Evolutionary conservation across 1,140 invertebrate species (phyloP), one percentile per base, ranked within the genome.

Genomic region (Drosophila pallidifrons): DNA sequence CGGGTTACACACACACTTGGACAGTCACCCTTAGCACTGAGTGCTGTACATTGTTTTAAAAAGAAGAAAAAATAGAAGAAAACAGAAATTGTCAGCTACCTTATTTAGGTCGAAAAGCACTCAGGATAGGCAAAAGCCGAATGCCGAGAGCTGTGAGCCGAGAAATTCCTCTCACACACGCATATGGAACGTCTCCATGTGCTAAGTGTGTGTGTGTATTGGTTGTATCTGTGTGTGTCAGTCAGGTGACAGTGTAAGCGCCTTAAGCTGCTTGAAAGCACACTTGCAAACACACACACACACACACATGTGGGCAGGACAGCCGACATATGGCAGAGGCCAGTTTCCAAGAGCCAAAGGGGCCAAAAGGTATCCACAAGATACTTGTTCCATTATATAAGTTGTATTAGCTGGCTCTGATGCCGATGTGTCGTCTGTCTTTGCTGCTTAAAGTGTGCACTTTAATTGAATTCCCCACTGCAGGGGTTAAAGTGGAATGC

Each of bases 171-270:
- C 64, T 60, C 46, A 52, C 35, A 15, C 45, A 30, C 7, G 30
- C 28, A 35, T 15, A 35, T 7, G 30, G 45, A 15, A 46, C 7
- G 13, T 46, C 11, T 15, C 4, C 45, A 46, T 13, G 5, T 7
- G 30, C 30, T 32, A 8, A 32, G 35, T 60, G 16, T 51, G 11
- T 63, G 28, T 59, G 52, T 15, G 35, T 41, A 28, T 16, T 49
- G 15, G 32, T 30, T 71, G 43, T 74, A 35, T 75, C 58, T 75
- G 47, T 66, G 68, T 73, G 68, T 73, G 71, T 89, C 79, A 85
- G 75, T 72, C 75, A 89, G 85, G 85, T 88, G 85, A 89, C 85
- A 89, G 65, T 73, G 70, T 89, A 89, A 89, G 85, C 85, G 78
- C 85, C 85, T 89, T 89, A 85, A 83, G 85, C 85, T 74, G 75